phyloP scores from a whole-genome alignment of 2,888 invertebrate species.

The Lithophane ornitopus region DNA sequence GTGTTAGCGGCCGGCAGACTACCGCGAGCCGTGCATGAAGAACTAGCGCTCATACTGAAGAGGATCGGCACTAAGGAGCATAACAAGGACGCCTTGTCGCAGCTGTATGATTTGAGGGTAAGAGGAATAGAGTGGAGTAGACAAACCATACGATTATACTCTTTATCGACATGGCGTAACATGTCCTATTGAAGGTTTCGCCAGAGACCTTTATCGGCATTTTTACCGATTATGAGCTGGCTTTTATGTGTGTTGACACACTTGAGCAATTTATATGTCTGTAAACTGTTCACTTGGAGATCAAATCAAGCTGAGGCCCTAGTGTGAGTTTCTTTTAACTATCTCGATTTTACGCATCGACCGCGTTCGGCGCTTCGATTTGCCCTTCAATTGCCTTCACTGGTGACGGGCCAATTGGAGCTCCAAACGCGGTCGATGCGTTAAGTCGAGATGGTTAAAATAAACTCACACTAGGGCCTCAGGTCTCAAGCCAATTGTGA shows the following conservation, averaged over 20 bases:
- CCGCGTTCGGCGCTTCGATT: too few relatives aligned
- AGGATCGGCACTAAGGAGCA: conserved; percentile 97
- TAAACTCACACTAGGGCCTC: too few relatives aligned
- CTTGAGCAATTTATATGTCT: not conserved
- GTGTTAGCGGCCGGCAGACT: conserved; percentile 84
- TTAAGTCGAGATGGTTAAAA: too few relatives aligned
- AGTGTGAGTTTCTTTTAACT: too few relatives aligned
- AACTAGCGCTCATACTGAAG: conserved; percentile 96
- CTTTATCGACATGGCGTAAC: not conserved
- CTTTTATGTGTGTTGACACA: not conserved
- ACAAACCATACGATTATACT: not conserved
- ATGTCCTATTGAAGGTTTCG: not conserved
- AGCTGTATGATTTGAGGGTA: conserved; percentile 94
- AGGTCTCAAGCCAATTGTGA: too few relatives aligned
- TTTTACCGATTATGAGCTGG: not conserved
- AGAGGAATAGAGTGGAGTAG: conserved; percentile 54
- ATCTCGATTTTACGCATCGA: too few relatives aligned
- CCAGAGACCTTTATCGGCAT: not conserved
- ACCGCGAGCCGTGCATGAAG: conserved; percentile 95
- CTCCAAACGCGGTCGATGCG: too few relatives aligned
- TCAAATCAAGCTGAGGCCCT: too few relatives aligned
- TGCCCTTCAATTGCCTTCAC: too few relatives aligned
- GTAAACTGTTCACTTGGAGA: too few relatives aligned
- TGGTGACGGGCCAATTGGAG: too few relatives aligned
- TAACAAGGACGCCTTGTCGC: conserved; percentile 94